Evolutionary conservation across 2,797 vertebrate species (phyloP).

Genomic region (Stomatorhinus walkeri): DNA sequence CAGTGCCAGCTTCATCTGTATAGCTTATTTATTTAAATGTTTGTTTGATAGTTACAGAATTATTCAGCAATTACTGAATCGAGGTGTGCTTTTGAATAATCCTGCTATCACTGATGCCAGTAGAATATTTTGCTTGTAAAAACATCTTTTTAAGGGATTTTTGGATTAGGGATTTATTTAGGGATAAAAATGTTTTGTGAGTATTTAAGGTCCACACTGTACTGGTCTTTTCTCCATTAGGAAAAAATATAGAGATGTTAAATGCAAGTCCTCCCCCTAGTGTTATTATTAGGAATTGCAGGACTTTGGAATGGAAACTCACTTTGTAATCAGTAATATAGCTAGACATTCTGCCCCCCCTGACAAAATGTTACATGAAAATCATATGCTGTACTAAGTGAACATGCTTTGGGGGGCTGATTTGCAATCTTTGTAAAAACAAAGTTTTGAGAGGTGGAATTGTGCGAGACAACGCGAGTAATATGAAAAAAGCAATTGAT

Average conservation of each 20-base stretch:
- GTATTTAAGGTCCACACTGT: background rate
- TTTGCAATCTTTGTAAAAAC: no score
- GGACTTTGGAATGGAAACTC: background rate
- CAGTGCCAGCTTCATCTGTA: background rate
- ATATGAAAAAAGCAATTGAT: no score
- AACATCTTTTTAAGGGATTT: background rate
- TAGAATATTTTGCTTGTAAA: conserved; percentile 6
- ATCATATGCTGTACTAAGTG: background rate
- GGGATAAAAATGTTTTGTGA: conserved; percentile 3
- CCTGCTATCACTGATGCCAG: background rate
- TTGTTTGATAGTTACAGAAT: background rate
- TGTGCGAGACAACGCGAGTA: no score
- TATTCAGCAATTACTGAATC: background rate
- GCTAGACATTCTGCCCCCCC: background rate
- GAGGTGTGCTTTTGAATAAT: background rate
- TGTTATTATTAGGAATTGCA: conserved; percentile 34
- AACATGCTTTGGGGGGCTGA: background rate
- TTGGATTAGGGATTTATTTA: background rate
- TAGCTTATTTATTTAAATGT: background rate
- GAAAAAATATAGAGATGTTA: background rate
- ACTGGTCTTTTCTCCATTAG: background rate
- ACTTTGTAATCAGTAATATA: background rate
- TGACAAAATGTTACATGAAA: background rate
- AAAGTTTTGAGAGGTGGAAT: no score
- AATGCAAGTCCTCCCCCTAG: conserved; percentile 39